Conservation (phyloP, 1,140 invertebrate genomes). For the Drosophila sturtevanti region DNA sequence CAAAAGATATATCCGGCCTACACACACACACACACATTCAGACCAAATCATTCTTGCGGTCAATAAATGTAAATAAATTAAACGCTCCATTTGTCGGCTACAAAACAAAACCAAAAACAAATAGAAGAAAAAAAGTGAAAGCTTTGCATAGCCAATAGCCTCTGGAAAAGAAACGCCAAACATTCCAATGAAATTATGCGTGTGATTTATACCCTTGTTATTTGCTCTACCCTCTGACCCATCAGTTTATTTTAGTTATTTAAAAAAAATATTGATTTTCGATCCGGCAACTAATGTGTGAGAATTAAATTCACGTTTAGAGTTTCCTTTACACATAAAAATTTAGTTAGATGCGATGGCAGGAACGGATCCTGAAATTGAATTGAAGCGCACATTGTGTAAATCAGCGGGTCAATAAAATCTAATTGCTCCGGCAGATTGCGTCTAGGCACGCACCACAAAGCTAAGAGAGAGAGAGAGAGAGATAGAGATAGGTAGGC, state of each 20-base stretch:
- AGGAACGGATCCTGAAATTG: slow-evolving; percentile 47
- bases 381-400: slow-evolving; percentile 71
- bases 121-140: not conserved
- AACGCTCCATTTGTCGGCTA: slow-evolving; percentile 39
- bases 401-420: slow-evolving; percentile 80
- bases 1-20: not conserved
- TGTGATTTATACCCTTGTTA: slow-evolving; percentile 66
- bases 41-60: slow-evolving; percentile 39
- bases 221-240: slow-evolving; percentile 12
- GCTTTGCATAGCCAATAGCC: slow-evolving; percentile 43
- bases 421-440: slow-evolving; percentile 74
- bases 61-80: slow-evolving; percentile 69
- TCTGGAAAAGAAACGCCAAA: slow-evolving; percentile 21
- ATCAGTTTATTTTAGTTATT: slow-evolving; percentile 16
- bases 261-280: slow-evolving; percentile 54
- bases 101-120: too few relatives aligned
- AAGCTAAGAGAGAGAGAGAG: not conserved
- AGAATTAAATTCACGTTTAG: slow-evolving; percentile 75
- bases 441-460: slow-evolving; percentile 66
- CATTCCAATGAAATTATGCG: slow-evolving; percentile 59
- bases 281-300: slow-evolving; percentile 57
- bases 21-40: slow-evolving; percentile 2
- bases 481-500: not conserved
- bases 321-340: slow-evolving; percentile 42
- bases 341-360: slow-evolving; percentile 44